Base-by-base conservation (phyloP, 2,797 vertebrate species). In the Pseudochromis fuscus region DNA sequence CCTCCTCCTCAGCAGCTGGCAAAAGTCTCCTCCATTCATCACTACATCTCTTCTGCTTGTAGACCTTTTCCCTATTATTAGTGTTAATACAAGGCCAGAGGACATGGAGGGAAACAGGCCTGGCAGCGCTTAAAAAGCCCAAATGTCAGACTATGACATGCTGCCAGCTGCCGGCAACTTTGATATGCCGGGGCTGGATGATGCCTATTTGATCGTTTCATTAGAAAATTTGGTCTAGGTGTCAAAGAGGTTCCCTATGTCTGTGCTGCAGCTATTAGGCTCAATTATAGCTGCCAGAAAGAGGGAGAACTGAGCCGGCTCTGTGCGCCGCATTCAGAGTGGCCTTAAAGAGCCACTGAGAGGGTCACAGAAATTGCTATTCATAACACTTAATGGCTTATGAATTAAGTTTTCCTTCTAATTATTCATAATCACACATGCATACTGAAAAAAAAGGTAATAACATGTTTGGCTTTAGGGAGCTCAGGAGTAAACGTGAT, bases 331-430 rank as follows among this genome's bases (percentile, higher is more conserved):
- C 90, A 87, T 93, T 96, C 92, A 94, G 94, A 95, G 93, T 94
- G 95, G 95, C 94, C 94, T 94, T 95, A 95, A 94, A 94, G 94
- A 92, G 88, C 83, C 95, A 90, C 94, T 94, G 94, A 95, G 92
- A 92, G 93, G 95, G 95, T 95, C 96, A 96, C 94, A 96, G 94
- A 95, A 94, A 95, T 96, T 94, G 91, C 94, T 94, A 94, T 96
- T 96, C 95, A 96, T 95, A 94, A 94, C 93, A 91, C 91, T 92
- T 94, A 95, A 95, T 92, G 91, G 88, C 91, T 90, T 91, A 92
- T 91, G 88, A 94, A 93, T 93, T 87, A 91, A 90, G 85, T 93
- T 93, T 93, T 89, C 94, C 95, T 93, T 92, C 91, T 95, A 95
- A 96, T 94, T 92, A 92, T 96, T 97, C 94, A 93, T 94, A 96